These are phyloP conservation scores for Eulemur mongoz DNA, from an alignment of 2,797 vertebrate genomes.

Conservation along the genomic window DNA sequence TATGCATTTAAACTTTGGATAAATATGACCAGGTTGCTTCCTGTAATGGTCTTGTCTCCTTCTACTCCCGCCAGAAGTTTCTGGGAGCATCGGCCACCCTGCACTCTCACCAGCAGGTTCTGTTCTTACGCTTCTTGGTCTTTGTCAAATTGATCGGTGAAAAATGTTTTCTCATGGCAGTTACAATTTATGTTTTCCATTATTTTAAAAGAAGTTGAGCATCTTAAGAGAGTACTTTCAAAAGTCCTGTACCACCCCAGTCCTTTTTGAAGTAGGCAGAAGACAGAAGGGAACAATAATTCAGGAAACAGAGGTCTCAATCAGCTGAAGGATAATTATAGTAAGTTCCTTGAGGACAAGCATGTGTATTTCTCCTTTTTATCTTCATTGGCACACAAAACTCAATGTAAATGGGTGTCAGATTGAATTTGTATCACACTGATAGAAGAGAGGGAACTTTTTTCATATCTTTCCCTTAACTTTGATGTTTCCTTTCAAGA, in stretches of 20 bases:
- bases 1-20: neutral
- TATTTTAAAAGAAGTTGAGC: neutral
- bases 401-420: conserved; percentile 20
- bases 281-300: conserved; percentile 21
- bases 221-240: neutral
- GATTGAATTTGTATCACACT: conserved; percentile 8
- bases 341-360: conserved; percentile 28
- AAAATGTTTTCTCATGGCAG: neutral
- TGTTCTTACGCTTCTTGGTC: neutral
- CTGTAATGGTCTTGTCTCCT: neutral
- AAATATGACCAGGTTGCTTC: neutral
- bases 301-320: conserved; percentile 14
- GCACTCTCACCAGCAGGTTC: neutral
- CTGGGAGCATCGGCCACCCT: neutral
- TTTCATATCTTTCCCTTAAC: conserved; percentile 46
- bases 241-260: neutral
- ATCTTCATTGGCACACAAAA: neutral
- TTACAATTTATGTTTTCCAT: conserved; percentile 20
- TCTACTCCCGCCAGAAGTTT: neutral
- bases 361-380: neutral
- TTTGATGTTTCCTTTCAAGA: conserved; percentile 65
- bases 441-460: neutral
- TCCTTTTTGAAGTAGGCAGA: neutral
- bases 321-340: conserved; percentile 14
- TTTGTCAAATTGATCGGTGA: neutral